phyloP scores from a whole-genome alignment of 2,888 invertebrate genomes.

The Congeria kusceri region DNA sequence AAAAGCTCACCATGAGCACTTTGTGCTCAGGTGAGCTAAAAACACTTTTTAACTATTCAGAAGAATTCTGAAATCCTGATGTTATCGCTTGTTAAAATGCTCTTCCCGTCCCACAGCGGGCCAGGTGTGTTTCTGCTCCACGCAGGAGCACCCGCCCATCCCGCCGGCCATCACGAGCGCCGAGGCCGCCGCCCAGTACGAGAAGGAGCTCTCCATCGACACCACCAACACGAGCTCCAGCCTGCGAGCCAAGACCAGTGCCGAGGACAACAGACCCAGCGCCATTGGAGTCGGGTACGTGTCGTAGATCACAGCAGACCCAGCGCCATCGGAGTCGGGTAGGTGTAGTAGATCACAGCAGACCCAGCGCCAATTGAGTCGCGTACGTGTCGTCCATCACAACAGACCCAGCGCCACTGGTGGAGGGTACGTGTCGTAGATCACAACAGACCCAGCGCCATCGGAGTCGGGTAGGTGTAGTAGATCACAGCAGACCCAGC shows the following conservation, averaged over 20 bases:
- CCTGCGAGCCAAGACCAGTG: constrained; percentile 32
- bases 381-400: too few relatives aligned
- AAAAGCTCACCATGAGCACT: too few relatives aligned
- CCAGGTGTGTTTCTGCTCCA: constrained; percentile 49
- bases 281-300: constrained; percentile 53
- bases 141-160: constrained; percentile 50
- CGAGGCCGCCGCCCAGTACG: constrained; percentile 37
- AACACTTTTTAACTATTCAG: too few relatives aligned
- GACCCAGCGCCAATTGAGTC: neutral
- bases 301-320: too few relatives aligned
- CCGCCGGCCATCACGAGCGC: constrained; percentile 47
- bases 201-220: constrained; percentile 41
- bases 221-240: constrained; percentile 49
- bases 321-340: neutral
- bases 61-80: too few relatives aligned
- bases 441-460: too few relatives aligned
- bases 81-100: too few relatives aligned
- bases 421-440: neutral
- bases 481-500: neutral
- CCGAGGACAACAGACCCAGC: constrained; percentile 58
- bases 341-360: too few relatives aligned
- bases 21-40: too few relatives aligned
- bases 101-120: constrained; percentile 13
- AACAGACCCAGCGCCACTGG: neutral
- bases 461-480: neutral